Conservation (phyloP, 2,888 invertebrate species). For the Agelastica alni region DNA sequence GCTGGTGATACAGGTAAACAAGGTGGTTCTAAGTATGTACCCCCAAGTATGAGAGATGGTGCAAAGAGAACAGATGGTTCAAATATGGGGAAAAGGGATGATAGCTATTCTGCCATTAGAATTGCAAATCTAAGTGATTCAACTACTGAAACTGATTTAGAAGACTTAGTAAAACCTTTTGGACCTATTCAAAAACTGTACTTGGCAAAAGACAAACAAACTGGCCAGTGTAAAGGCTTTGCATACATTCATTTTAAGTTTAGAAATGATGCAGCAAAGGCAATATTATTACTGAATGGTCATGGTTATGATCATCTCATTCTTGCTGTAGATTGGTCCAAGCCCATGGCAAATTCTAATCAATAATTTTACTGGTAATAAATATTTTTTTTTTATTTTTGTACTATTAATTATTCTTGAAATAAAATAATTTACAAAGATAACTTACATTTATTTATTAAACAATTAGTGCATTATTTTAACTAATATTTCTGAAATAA, state of each 20-base stretch:
- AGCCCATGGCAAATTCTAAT: slow-evolving; percentile 60
- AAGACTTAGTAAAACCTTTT: slow-evolving; percentile 92
- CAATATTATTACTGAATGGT: slow-evolving; percentile 87
- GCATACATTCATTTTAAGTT: slow-evolving; percentile 97
- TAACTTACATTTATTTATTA: no score
- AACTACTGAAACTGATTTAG: slow-evolving; percentile 91
- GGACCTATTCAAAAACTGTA: slow-evolving; percentile 93
- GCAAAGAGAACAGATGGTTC: slow-evolving; percentile 71
- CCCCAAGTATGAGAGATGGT: slow-evolving; percentile 84
- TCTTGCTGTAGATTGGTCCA: slow-evolving; percentile 98
- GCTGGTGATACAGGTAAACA: slow-evolving; percentile 47
- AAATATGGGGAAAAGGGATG: slow-evolving; percentile 71
- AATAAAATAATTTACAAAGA: no score
- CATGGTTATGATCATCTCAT: slow-evolving; percentile 98
- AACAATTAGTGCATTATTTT: no score
- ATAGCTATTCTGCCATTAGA: slow-evolving; percentile 84
- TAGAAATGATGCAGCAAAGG: slow-evolving; percentile 87
- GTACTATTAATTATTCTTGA: no score
- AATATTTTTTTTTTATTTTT: no score
- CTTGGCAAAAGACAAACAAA: slow-evolving; percentile 90
- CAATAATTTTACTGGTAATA: no score
- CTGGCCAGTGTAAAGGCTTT: slow-evolving; percentile 92
- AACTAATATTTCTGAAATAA: no score
- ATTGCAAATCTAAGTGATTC: slow-evolving; percentile 97
- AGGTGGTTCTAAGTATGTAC: slow-evolving; percentile 79